Evolutionary conservation across 2,888 invertebrate genomes (phyloP).

Genomic region (Ectemnius cavifrons): DNA sequence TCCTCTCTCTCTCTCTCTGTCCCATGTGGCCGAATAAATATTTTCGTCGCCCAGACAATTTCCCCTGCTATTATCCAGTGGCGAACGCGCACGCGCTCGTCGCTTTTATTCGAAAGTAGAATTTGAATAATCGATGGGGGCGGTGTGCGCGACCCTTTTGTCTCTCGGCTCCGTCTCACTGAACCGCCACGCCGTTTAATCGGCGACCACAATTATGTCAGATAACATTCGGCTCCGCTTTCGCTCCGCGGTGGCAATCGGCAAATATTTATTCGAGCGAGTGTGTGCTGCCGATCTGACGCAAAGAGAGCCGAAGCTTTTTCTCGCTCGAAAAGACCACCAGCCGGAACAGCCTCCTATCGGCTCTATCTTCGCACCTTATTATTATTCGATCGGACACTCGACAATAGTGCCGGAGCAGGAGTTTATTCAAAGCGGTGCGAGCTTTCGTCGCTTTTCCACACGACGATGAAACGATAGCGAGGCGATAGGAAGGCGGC

Average conservation of each 20-base stretch:
- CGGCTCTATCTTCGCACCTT: no score
- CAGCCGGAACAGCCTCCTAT: not conserved
- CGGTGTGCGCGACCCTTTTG: not conserved
- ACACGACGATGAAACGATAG: not conserved
- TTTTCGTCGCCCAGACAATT: slow-evolving; percentile 4
- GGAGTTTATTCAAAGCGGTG: not conserved
- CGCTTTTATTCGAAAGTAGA: not conserved
- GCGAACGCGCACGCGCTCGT: not conserved
- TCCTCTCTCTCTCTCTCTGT: slow-evolving; percentile 1
- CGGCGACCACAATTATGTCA: slow-evolving; percentile 8
- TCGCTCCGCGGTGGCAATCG: not conserved
- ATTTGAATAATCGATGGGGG: slow-evolving; percentile 7
- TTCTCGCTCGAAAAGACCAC: no score
- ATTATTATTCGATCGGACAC: slow-evolving; percentile 18
- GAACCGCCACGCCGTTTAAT: not conserved
- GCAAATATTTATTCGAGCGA: slow-evolving; percentile 3
- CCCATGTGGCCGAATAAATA: not conserved
- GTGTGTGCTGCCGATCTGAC: slow-evolving; percentile 6
- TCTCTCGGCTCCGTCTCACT: not conserved
- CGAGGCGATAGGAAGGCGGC: no score
- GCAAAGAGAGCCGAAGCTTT: slow-evolving; percentile 1
- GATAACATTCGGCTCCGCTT: slow-evolving; percentile 12
- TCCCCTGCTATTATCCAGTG: not conserved
- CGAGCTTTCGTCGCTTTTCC: slow-evolving; percentile 1
- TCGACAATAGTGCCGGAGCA: no score